Percentiles rank a stretch among this genome's conserved stretches.
phyloP scores from a whole-genome alignment of 1,140 invertebrate species.

The Lordiphosa collinella region DNA sequence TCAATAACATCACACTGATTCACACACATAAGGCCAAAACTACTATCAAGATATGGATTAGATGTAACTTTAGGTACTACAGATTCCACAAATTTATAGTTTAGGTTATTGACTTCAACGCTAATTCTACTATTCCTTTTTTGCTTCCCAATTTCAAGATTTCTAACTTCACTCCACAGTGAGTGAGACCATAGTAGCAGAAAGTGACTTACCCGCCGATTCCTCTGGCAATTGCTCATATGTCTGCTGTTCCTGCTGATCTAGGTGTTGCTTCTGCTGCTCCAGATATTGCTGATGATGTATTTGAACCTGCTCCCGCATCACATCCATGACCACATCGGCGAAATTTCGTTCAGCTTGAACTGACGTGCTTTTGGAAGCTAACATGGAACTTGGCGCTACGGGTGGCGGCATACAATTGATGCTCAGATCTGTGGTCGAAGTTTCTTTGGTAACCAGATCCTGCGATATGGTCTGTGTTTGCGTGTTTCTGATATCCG shows the following conservation, averaged over 20 bases:
- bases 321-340: conserved; percentile 19
- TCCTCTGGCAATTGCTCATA: neutral
- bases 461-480: conserved; percentile 15
- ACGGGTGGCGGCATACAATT: neutral
- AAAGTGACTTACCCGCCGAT: too few species aligned
- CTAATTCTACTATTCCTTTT: too few species aligned
- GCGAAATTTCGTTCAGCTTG: conserved; percentile 5
- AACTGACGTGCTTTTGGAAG: neutral
- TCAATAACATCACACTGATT: too few species aligned
- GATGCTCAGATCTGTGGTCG: conserved; percentile 42
- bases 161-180: too few species aligned
- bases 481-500: conserved; percentile 16
- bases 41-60: too few species aligned
- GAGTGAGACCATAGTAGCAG: too few species aligned
- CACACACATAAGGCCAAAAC: too few species aligned
- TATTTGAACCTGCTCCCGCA: conserved; percentile 26
- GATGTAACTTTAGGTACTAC: too few species aligned
- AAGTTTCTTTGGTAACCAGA: conserved; percentile 33
- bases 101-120: too few species aligned
- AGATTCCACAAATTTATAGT: too few species aligned
- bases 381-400: neutral
- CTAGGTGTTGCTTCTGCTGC: conserved; percentile 6
- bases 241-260: too few species aligned
- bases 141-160: too few species aligned
- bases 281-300: conserved; percentile 16